Evolutionary conservation across 1,140 invertebrate species (phyloP).

Genomic region (Lepidostoma basale): DNA sequence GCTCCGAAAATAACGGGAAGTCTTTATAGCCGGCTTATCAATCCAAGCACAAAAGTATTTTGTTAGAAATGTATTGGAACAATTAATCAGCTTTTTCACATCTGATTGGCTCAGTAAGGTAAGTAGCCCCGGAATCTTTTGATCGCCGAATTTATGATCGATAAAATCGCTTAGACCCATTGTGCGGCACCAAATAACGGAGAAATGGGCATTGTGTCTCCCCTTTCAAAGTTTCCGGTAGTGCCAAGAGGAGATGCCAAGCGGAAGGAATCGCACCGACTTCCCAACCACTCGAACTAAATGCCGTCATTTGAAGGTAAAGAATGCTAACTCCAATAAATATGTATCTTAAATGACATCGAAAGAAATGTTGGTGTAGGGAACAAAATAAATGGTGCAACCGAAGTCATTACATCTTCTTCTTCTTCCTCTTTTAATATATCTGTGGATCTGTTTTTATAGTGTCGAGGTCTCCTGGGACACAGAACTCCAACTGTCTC

Average conservation of each 20-base stretch:
- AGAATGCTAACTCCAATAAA: no score
- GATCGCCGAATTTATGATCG: slow-evolving; percentile 34
- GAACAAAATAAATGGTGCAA: no score
- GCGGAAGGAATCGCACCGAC: slow-evolving; percentile 41
- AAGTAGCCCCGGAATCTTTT: slow-evolving; percentile 36
- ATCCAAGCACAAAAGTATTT: slow-evolving; percentile 6
- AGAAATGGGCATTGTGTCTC: slow-evolving; percentile 28
- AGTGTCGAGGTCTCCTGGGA: no score
- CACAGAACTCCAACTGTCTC: no score
- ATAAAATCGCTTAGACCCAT: slow-evolving; percentile 37
- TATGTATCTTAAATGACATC: no score
- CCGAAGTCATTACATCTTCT: no score
- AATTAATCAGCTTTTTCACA: slow-evolving; percentile 34
- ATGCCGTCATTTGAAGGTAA: no score
- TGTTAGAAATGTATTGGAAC: slow-evolving; percentile 16
- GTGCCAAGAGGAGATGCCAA: slow-evolving; percentile 27
- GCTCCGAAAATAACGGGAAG: not conserved
- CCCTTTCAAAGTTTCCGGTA: slow-evolving; percentile 29
- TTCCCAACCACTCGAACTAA: slow-evolving; percentile 10
- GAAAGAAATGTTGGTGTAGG: no score
- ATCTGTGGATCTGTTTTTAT: no score
- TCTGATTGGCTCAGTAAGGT: slow-evolving; percentile 30
- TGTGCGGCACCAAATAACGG: slow-evolving; percentile 32
- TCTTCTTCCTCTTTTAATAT: no score
- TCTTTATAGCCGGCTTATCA: not conserved